Percentiles rank a stretch among this genome's conserved stretches.
These are phyloP conservation scores for Lottia scabra DNA, from an alignment of 2,888 invertebrate species.

Conservation along the genomic window DNA sequence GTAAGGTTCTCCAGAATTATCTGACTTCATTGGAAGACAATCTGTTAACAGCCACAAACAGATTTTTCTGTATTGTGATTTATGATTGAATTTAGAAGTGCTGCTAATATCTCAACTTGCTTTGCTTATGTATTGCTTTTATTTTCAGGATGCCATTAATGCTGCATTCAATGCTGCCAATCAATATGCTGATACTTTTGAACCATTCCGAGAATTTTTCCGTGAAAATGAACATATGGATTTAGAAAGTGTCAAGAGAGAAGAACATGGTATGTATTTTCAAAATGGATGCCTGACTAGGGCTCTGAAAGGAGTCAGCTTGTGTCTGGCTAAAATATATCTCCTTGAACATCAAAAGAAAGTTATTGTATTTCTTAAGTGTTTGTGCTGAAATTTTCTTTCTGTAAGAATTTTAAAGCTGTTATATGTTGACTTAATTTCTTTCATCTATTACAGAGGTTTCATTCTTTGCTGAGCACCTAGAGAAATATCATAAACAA, in stretches of 20 bases:
- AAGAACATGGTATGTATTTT: conserved; percentile 71
- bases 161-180: conserved; percentile 76
- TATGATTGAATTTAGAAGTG: too few relatives aligned
- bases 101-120: too few relatives aligned
- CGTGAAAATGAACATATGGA: conserved; percentile 79
- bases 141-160: conserved; percentile 69
- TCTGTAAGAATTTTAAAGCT: too few relatives aligned
- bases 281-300: too few relatives aligned
- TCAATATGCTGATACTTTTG: conserved; percentile 78
- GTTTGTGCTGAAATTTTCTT: background rate
- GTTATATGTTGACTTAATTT: background rate
- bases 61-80: too few relatives aligned
- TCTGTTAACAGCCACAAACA: too few relatives aligned
- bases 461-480: conserved; percentile 76
- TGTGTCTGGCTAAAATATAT: too few relatives aligned
- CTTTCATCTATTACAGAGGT: conserved; percentile 70
- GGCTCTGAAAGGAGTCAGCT: too few relatives aligned
- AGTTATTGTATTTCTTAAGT: too few relatives aligned
- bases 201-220: conserved; percentile 77
- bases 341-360: too few relatives aligned
- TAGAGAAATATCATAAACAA: conserved; percentile 79
- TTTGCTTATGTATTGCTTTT: background rate
- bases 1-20: too few relatives aligned
- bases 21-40: too few relatives aligned
- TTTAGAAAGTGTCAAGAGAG: conserved; percentile 75